Evolutionary conservation across 1,140 invertebrate genomes (phyloP), one percentile per base, ranked within the genome.

Genomic region (Palaemon carinicauda): DNA sequence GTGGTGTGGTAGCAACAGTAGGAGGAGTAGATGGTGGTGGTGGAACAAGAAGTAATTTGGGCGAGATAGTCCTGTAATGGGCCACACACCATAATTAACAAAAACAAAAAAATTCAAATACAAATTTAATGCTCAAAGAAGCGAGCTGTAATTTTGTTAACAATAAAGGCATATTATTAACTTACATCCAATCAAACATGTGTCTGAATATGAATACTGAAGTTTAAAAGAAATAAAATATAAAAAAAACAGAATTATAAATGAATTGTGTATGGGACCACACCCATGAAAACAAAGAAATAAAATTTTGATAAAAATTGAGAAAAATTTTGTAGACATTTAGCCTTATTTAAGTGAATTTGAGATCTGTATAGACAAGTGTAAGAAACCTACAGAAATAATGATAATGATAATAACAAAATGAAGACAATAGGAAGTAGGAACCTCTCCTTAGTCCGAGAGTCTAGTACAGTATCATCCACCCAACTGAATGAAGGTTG

Each of bases 1-100:
- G 78, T 81, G 85, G 78, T 87, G 85, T 87, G 85, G 85, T 87
- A 87, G 85, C 85, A 87, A 87, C 85, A 87, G 85, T 87, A 87
- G 85, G 85, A 87, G 85, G 85, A 87, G 85, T 87, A 87, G 85
- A 82, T 87, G 85, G 85, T 87, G 84, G 84, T 87, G 85, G 85
- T 87, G 85, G 85, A 77, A 87, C 85, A 87, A 87, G 85, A 87
- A 87, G 85, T 87, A 87, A 87, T 87, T 87, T 87, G 85, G 85
- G 85, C 85, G 85, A 87, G 85, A 87, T 87, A 87, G 85, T 87
- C 85, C 85, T 87, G 85, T 87, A 87, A 87, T 81, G 80, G 74
- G 85, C 85, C 85, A 87, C 85, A 87, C 85, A 87, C 85, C 85
- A 87, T 53, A 82, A 87, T 87, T 87, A 87, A 87, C 79, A 87